Evolutionary conservation across 2,888 invertebrate species (phyloP), one percentile per base, ranked within the genome.

Genomic region (Ischnus inquisitorius): DNA sequence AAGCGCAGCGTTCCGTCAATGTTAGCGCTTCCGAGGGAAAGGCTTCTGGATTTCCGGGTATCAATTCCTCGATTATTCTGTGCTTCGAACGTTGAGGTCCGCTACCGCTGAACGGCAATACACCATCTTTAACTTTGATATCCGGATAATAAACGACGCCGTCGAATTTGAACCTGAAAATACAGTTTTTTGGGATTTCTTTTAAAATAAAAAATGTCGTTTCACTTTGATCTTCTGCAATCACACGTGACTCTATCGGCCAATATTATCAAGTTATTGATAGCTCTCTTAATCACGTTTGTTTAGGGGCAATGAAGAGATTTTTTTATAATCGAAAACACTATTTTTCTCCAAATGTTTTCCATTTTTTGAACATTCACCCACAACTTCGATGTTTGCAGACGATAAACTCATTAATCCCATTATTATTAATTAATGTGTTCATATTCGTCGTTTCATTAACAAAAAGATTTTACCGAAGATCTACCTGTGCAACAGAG

Each of bases 401-500:
- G 12, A 46, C 3, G 12, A 46, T 46, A 46, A 46, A n/a, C 12
- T 14, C 3, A 12, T 46, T 1, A 12, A 14, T n/a, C 1, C n/a
- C 10, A 46, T n/a, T 46, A 46, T 10, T 46, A 46, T 46, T 1
- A 14, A n/a, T 46, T 12, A 10, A 14, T 46, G 12, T n/a, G 46
- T 46, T n/a, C 12, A n/a, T 46, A n/a, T 46, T 46, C 12, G 12
- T n/a, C 46, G 46, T 46, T 14, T 46, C 12, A 46, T 46, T 10
- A 10, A n/a, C 12, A 46, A 46, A n/a, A 46, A 0, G n/a, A 46
- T 46, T 14, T 46, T n/a, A 46, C 12, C 6, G 14, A 46, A 46
- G 2, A 10, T 46, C 46, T 93, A 96, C 96, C 95, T 95, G 91
- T 95, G 95, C 1, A 96, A 91, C 85, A 96, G 91, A 6, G 95